Evolutionary conservation across 2,888 invertebrate species (phyloP).

Genomic region (Linhomoeus sp.): DNA sequence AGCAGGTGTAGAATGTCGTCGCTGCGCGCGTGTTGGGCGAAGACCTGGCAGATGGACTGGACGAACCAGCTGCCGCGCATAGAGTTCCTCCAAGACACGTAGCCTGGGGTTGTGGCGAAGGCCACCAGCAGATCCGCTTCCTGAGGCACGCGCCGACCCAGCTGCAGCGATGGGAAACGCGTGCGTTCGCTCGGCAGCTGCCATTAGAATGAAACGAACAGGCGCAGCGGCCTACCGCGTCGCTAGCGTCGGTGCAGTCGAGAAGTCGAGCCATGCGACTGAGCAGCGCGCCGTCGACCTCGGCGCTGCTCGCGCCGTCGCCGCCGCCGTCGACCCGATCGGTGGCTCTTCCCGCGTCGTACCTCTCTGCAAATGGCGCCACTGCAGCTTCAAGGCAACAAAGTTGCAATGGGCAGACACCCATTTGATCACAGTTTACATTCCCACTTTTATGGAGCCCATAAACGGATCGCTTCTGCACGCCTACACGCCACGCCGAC

Average conservation of each 20-base stretch:
- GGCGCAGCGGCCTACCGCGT: not conserved
- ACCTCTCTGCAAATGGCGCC: slow-evolving; percentile 3
- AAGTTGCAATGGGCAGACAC: too few species aligned
- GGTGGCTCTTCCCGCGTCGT: too few species aligned
- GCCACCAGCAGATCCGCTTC: slow-evolving; percentile 24
- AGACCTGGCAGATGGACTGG: slow-evolving; percentile 23
- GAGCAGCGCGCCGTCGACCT: not conserved
- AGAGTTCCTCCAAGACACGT: slow-evolving; percentile 25
- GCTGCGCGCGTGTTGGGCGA: slow-evolving; percentile 7
- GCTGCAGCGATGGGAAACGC: not conserved
- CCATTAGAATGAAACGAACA: too few species aligned
- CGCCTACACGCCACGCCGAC: not conserved
- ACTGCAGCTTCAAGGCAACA: too few species aligned
- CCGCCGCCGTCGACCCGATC: not conserved
- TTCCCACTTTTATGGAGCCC: too few species aligned
- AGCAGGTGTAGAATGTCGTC: slow-evolving; percentile 7
- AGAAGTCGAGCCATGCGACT: not conserved
- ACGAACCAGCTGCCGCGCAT: slow-evolving; percentile 24
- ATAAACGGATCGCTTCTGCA: too few species aligned
- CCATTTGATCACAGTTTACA: too few species aligned
- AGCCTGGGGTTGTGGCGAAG: slow-evolving; percentile 21
- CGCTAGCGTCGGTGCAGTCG: not conserved
- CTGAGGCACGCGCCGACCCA: slow-evolving; percentile 9
- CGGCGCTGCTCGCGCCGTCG: not conserved
- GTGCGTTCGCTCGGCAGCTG: too few species aligned